These are phyloP conservation scores for Gadopsis bispinosus DNA, from an alignment of 2,797 vertebrate genomes.

Conservation along the genomic window DNA sequence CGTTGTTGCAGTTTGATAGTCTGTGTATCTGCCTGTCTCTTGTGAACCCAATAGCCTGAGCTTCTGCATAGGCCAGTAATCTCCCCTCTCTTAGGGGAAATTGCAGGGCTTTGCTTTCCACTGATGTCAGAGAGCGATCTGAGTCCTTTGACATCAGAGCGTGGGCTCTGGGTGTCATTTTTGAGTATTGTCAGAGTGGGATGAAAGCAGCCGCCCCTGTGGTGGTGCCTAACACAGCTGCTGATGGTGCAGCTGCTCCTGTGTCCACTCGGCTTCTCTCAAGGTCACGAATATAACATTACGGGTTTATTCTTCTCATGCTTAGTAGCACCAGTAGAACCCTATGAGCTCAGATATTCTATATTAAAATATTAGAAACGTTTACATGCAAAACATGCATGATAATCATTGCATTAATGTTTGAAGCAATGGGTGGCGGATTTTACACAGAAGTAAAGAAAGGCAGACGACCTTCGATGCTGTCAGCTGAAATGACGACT, in stretches of 20 bases:
- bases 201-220: slow-evolving; percentile 64
- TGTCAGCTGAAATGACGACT: neutral
- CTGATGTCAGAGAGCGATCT: slow-evolving; percentile 70
- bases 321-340: neutral
- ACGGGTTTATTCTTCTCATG: slow-evolving; percentile 23
- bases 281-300: slow-evolving; percentile 50
- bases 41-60: slow-evolving; percentile 20
- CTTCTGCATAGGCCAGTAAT: slow-evolving; percentile 48
- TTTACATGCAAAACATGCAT: neutral
- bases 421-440: too few species aligned
- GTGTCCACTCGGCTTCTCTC: slow-evolving; percentile 41
- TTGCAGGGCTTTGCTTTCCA: slow-evolving; percentile 52
- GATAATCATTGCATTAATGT: neutral
- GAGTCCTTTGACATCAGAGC: slow-evolving; percentile 72
- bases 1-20: slow-evolving; percentile 19
- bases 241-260: slow-evolving; percentile 69
- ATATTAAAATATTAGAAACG: neutral
- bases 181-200: slow-evolving; percentile 51
- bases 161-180: slow-evolving; percentile 66
- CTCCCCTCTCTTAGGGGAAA: slow-evolving; percentile 51
- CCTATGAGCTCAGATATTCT: neutral
- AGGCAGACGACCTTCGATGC: neutral
- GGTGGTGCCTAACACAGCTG: slow-evolving; percentile 53
- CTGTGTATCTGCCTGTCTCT: slow-evolving; percentile 34
- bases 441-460: neutral